Base-by-base conservation (phyloP, 2,888 invertebrate genomes). In the Muschampia plurimacula region DNA sequence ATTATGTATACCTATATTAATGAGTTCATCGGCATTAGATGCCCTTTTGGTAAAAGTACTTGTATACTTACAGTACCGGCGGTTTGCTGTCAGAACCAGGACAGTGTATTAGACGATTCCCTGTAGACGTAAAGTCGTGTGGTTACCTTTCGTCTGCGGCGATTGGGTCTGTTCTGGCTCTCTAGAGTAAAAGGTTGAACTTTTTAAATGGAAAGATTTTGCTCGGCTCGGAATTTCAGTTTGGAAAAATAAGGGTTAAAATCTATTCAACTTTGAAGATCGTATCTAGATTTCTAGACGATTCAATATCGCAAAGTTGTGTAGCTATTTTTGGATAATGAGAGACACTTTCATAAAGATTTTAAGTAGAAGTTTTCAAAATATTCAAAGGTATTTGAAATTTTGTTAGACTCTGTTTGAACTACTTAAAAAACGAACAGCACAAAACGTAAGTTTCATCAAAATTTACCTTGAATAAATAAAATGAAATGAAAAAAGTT, bases 141-240 rank as follows among this genome's bases (percentile, higher is more conserved):
- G 60, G 60, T 60, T 60, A 36, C 60, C 36, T 60, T 36, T 36
- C 28, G 60, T 60, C 36, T 60, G 28, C 60, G 60, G 55, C 22
- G 55, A 57, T 57, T 15, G 55, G 55, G 22, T 2, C 9, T 57
- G 22, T 1, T 22, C 22, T 0, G n/a, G n/a, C 52, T 15, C 52
- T 52, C 6, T n/a, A 13, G 22, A 22, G 55, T 22, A 57, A 57
- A 57, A 57, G 8, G 9, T 13, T 15, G 52, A 55, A 57, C 1
- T 22, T 22, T 57, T 15, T 57, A 28, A 15, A 57, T 22, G 28
- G 55, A 57, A 57, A 28, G 22, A 57, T 8, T 57, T 57, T 5
- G 22, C 55, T 52, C n/a, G 52, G 52, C 5, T 52, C n/a, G n/a
- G 55, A 57, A 57, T 57, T 57, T 57, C 10, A 57, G 55, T 28